These are phyloP conservation scores for Sinodicranocentrus sp. DNA, from an alignment of 2,888 invertebrate species.

Conservation along the genomic window DNA sequence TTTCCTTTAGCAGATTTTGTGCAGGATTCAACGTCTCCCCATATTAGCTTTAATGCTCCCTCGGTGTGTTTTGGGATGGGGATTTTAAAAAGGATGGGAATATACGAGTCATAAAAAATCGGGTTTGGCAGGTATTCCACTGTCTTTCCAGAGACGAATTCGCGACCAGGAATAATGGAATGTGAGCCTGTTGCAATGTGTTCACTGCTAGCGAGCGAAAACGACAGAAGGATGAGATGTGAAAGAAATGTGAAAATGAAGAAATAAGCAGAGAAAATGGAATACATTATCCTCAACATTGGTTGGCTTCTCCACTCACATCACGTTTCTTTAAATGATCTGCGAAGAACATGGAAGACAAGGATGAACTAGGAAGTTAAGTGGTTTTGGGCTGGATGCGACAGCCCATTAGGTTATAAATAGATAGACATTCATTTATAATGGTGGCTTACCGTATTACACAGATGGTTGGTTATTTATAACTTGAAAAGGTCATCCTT, in stretches of 20 bases:
- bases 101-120: slow-evolving; percentile 68
- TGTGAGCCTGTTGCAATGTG: neutral
- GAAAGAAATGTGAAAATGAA: neutral
- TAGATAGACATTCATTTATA: too few species aligned
- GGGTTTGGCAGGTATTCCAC: slow-evolving; percentile 68
- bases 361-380: too few species aligned
- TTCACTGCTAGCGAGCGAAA: neutral
- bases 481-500: too few species aligned
- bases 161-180: slow-evolving; percentile 27
- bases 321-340: too few species aligned
- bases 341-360: too few species aligned
- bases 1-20: slow-evolving; percentile 46
- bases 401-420: too few species aligned
- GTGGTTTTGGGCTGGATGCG: too few species aligned
- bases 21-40: slow-evolving; percentile 56
- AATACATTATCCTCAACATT: neutral
- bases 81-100: slow-evolving; percentile 67
- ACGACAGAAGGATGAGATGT: neutral
- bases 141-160: slow-evolving; percentile 63
- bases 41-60: slow-evolving; percentile 57
- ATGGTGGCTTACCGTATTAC: too few species aligned
- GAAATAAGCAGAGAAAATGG: neutral
- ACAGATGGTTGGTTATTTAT: too few species aligned
- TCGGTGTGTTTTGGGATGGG: slow-evolving; percentile 70
- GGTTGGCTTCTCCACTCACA: too few species aligned